A percentile compares a stretch with the other conserved stretches of the same genome.
phyloP scores from a whole-genome alignment of 2,888 invertebrate genomes.

The Mellilla xanthometata region DNA sequence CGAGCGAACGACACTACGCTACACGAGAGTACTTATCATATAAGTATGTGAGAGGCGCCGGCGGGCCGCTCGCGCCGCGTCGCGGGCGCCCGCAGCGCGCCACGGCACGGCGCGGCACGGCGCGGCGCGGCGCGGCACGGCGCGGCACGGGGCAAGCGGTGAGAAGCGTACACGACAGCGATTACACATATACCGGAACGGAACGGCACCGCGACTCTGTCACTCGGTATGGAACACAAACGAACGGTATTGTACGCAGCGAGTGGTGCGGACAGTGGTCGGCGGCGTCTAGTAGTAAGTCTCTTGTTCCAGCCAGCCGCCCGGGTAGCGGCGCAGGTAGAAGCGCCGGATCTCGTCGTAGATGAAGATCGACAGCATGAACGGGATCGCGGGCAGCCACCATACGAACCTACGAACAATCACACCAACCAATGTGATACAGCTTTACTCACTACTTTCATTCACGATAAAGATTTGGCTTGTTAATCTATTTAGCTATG shows the following conservation, averaged over 20 bases:
- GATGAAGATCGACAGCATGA: conserved; percentile 98
- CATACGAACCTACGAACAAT: conserved; percentile 91
- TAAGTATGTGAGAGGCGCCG: conserved; percentile 74
- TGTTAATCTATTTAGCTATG: too few relatives aligned
- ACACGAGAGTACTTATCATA: conserved; percentile 74
- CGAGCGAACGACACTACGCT: conserved; percentile 68
- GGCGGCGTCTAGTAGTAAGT: conserved; percentile 94
- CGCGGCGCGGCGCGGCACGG: conserved; percentile 42
- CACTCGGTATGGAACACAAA: conserved; percentile 74
- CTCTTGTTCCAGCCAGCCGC: conserved; percentile 99
- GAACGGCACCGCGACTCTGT: conserved; percentile 67
- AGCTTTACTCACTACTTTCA: not conserved
- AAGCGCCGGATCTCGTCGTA: conserved; percentile 99
- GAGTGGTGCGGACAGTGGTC: conserved; percentile 65
- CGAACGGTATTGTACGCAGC: conserved; percentile 68
- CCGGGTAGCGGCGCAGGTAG: conserved; percentile 98
- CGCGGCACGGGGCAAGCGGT: conserved; percentile 72
- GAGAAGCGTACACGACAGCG: conserved; percentile 76
- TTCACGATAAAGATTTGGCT: too few relatives aligned
- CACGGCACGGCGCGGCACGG: conserved; percentile 38
- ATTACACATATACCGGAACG: conserved; percentile 61
- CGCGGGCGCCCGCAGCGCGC: conserved; percentile 28
- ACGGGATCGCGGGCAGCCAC: conserved; percentile 99
- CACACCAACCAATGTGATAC: conserved; percentile 36
- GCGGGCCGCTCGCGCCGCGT: conserved; percentile 35